phyloP scores from a whole-genome alignment of 2,797 vertebrate genomes.

The Schizopygopsis pylzovi region DNA sequence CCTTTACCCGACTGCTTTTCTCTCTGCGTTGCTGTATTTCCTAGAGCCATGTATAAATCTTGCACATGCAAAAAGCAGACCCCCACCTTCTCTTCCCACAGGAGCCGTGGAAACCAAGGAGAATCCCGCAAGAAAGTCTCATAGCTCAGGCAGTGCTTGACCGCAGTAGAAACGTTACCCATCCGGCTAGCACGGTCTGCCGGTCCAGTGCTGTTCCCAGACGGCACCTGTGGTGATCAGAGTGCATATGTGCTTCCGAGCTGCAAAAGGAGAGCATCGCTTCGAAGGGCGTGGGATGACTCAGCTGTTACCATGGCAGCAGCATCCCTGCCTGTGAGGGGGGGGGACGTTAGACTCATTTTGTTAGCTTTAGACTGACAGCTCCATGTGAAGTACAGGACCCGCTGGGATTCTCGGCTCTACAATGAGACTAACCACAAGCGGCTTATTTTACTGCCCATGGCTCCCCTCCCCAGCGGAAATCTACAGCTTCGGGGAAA shows the following conservation, averaged over 20 bases:
- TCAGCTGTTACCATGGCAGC: conserved; percentile 80
- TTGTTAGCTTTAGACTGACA: conserved; percentile 47
- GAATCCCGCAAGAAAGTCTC: conserved; percentile 86
- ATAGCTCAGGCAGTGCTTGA: conserved; percentile 92
- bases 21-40: conserved; percentile 20
- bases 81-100: conserved; percentile 83
- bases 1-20: background rate
- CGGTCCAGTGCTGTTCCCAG: conserved; percentile 31
- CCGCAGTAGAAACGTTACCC: conserved; percentile 86
- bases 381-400: conserved; percentile 41
- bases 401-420: conserved; percentile 53
- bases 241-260: conserved; percentile 8
- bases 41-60: conserved; percentile 27
- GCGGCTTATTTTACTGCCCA: conserved; percentile 57
- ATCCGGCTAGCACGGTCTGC: conserved; percentile 70
- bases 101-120: conserved; percentile 80
- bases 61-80: conserved; percentile 43
- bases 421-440: conserved; percentile 60
- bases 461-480: conserved; percentile 54
- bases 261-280: conserved; percentile 54
- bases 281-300: conserved; percentile 70
- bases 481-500: conserved; percentile 68
- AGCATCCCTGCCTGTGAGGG: conserved; percentile 62
- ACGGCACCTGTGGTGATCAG: conserved; percentile 45
- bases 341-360: conserved; percentile 35